Conservation (phyloP, 2,888 invertebrate species). For the Drosophila histrio region DNA sequence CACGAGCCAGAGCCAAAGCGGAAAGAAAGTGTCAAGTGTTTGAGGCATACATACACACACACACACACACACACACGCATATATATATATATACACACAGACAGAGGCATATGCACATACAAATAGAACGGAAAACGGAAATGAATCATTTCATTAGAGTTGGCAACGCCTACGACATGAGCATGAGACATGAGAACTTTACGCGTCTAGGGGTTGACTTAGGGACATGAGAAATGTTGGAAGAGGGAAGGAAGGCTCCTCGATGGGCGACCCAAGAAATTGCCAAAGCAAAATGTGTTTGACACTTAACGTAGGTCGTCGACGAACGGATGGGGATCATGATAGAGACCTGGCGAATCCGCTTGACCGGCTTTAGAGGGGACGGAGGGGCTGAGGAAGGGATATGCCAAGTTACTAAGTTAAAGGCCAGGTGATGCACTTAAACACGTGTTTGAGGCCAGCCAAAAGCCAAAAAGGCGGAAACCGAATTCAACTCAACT, state of each 20-base stretch:
- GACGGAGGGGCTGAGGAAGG: background rate
- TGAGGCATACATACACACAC: slow-evolving; percentile 30
- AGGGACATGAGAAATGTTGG: background rate
- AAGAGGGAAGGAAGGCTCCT: slow-evolving; percentile 10
- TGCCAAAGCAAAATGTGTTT: slow-evolving; percentile 73
- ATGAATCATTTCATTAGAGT: slow-evolving; percentile 83
- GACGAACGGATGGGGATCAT: slow-evolving; percentile 11
- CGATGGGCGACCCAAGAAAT: slow-evolving; percentile 72
- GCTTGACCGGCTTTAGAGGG: slow-evolving; percentile 47
- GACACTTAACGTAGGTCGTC: slow-evolving; percentile 77
- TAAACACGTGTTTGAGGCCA: slow-evolving; percentile 47
- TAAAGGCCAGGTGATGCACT: slow-evolving; percentile 41
- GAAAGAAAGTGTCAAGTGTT: slow-evolving; percentile 78
- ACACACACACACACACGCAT: slow-evolving; percentile 21
- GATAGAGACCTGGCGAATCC: slow-evolving; percentile 27
- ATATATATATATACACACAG: slow-evolving; percentile 3
- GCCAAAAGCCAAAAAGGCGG: slow-evolving; percentile 11
- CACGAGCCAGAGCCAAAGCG: slow-evolving; percentile 51
- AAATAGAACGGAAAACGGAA: slow-evolving; percentile 78
- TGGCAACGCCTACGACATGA: slow-evolving; percentile 78
- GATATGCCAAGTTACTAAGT: background rate
- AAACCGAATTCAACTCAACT: slow-evolving; percentile 20
- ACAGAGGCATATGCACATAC: slow-evolving; percentile 17
- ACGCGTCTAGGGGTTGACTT: slow-evolving; percentile 16
- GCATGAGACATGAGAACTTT: slow-evolving; percentile 57